Conservation (phyloP, 2,797 vertebrate species). For the Myotis myotis region DNA sequence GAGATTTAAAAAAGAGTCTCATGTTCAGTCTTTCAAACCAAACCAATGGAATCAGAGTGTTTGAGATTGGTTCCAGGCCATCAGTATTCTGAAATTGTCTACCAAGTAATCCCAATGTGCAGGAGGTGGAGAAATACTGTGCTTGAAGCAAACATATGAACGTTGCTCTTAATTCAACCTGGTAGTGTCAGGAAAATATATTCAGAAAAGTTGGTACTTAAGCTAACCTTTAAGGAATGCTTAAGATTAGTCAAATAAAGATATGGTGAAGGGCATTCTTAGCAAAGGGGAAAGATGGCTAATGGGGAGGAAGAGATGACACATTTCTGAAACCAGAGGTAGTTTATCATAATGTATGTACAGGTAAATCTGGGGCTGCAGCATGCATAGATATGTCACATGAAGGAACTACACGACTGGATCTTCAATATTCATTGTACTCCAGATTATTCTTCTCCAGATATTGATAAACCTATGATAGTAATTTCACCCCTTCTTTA, state of each 20-base stretch:
- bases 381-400: neutral
- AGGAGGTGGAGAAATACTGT: neutral
- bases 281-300: neutral
- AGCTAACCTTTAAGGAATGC: neutral
- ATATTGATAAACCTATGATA: neutral
- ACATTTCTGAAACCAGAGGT: neutral
- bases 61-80: neutral
- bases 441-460: neutral
- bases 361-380: neutral
- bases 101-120: neutral
- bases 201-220: neutral
- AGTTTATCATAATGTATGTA: neutral
- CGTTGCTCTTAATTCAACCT: neutral
- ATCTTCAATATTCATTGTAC: neutral
- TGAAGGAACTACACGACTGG: neutral
- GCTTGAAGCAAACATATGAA: neutral
- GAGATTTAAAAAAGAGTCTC: neutral
- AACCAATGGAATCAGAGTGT: neutral
- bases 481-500: neutral
- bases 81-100: slow-evolving; percentile 18
- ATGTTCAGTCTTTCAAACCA: neutral
- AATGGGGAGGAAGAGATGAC: neutral
- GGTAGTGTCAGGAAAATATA: neutral
- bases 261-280: neutral
- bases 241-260: neutral